A percentile compares a stretch with the other conserved stretches of the same genome.
phyloP scores from a whole-genome alignment of 23 tunicate species.

The Corella eumyota region DNA sequence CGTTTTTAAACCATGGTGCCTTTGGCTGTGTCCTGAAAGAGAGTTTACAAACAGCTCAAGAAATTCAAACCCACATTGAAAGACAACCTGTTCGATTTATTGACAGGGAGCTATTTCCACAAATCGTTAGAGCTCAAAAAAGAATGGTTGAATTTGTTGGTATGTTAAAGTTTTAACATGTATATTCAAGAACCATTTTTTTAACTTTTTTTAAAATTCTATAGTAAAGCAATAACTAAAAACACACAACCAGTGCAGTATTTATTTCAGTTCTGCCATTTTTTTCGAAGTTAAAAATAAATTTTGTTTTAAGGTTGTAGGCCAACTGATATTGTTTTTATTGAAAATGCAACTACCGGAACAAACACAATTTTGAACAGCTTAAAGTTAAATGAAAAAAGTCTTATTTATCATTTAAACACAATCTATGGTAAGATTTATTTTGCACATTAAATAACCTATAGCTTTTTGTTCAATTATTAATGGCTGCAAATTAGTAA shows the following conservation, averaged over 20 bases:
- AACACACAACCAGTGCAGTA: too few relatives aligned
- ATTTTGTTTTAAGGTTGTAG: slow-evolving; percentile 22
- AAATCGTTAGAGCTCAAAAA: slow-evolving; percentile 51
- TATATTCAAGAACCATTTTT: too few relatives aligned
- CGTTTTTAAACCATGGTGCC: slow-evolving; percentile 89
- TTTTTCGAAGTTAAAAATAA: too few relatives aligned
- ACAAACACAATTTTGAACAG: slow-evolving; percentile 67
- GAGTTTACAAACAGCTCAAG: slow-evolving; percentile 30
- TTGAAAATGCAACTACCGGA: slow-evolving; percentile 76
- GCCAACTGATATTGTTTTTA: slow-evolving; percentile 51
- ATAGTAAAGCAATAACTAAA: too few relatives aligned
- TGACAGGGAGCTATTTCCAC: slow-evolving; percentile 76
- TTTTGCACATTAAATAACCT: neutral
- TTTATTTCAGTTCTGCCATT: too few relatives aligned
- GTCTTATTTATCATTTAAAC: slow-evolving; percentile 45
- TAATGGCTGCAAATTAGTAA: too few relatives aligned
- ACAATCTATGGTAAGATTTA: slow-evolving; percentile 49
- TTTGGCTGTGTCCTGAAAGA: slow-evolving; percentile 71
- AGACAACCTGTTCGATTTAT: slow-evolving; percentile 64
- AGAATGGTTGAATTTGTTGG: slow-evolving; percentile 54
- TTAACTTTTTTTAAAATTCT: too few relatives aligned
- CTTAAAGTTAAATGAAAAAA: slow-evolving; percentile 20
- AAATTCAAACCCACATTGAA: slow-evolving; percentile 49
- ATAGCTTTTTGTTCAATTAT: neutral
- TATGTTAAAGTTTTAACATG: neutral